A percentile compares a stretch with the other conserved stretches of the same genome.
Conservation (phyloP, 2,113 vertebrate genomes). For the Aleadryas rufinucha region DNA sequence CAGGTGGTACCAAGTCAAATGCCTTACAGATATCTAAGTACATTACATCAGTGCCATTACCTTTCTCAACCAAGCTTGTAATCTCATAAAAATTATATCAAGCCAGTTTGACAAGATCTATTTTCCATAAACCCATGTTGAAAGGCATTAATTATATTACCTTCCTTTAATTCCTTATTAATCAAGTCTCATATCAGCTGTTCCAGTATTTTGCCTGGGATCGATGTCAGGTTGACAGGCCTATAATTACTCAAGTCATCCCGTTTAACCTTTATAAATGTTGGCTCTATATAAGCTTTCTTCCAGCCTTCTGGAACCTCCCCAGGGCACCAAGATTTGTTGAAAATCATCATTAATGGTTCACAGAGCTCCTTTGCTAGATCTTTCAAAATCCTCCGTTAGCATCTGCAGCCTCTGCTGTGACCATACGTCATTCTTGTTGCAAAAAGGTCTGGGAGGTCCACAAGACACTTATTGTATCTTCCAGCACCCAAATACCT, state of each 20-base stretch:
- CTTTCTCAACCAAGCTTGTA: conserved; percentile 61
- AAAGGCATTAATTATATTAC: conserved; percentile 70
- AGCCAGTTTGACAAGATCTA: conserved; percentile 64
- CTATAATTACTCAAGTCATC: conserved; percentile 64
- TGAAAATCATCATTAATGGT: conserved; percentile 53
- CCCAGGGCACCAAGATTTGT: conserved; percentile 52
- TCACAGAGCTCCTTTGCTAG: conserved; percentile 30
- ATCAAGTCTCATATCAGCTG: conserved; percentile 67
- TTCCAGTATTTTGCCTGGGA: conserved; percentile 66
- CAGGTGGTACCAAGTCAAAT: conserved; percentile 35
- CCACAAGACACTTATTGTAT: not conserved
- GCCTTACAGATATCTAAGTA: conserved; percentile 44
- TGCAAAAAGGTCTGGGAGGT: not conserved
- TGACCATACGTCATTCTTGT: not conserved
- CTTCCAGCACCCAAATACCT: not conserved
- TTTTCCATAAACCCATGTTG: conserved; percentile 63
- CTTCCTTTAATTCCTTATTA: conserved; percentile 70
- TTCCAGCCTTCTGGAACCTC: conserved; percentile 49
- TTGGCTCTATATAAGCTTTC: conserved; percentile 60
- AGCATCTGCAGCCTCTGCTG: not conserved
- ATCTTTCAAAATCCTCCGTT: conserved; percentile 37
- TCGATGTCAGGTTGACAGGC: conserved; percentile 64
- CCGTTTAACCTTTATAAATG: conserved; percentile 64
- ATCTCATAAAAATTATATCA: conserved; percentile 64
- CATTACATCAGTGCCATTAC: conserved; percentile 54